phyloP scores from a whole-genome alignment of 2,888 invertebrate species.

The Amphipyra berbera region DNA sequence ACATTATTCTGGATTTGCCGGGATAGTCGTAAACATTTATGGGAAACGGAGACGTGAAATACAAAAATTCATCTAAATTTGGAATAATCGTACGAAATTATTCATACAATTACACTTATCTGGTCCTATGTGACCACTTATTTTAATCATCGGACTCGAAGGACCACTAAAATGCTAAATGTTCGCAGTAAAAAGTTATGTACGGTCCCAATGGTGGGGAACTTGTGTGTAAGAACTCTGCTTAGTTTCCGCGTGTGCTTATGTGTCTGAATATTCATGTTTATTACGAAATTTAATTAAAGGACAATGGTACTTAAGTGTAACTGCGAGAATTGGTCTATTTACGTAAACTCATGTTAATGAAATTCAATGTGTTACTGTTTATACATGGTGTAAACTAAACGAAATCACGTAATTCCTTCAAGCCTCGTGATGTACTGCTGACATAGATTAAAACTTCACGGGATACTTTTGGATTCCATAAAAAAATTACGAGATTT shows the following conservation, averaged over 20 bases:
- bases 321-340: neutral
- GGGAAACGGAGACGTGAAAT: constrained; percentile 12
- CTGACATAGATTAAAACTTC: too few species aligned
- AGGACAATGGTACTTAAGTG: constrained; percentile 7
- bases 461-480: too few species aligned
- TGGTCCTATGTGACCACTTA: constrained; percentile 23
- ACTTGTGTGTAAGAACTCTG: constrained; percentile 35
- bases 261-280: constrained; percentile 42
- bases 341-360: constrained; percentile 2
- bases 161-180: constrained; percentile 48
- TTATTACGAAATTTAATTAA: constrained; percentile 50
- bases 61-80: constrained; percentile 31
- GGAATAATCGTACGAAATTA: constrained; percentile 29
- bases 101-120: constrained; percentile 45
- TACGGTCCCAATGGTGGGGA: constrained; percentile 27
- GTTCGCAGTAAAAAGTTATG: constrained; percentile 51
- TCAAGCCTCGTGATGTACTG: too few species aligned
- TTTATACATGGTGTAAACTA: too few species aligned
- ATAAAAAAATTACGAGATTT: too few species aligned
- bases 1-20: constrained; percentile 44
- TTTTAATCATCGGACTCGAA: constrained; percentile 43
- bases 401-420: too few species aligned
- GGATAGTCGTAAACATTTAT: constrained; percentile 51
- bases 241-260: constrained; percentile 16
- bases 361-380: neutral